phyloP scores from a whole-genome alignment of 2,113 vertebrate genomes.

The Panthera leo region DNA sequence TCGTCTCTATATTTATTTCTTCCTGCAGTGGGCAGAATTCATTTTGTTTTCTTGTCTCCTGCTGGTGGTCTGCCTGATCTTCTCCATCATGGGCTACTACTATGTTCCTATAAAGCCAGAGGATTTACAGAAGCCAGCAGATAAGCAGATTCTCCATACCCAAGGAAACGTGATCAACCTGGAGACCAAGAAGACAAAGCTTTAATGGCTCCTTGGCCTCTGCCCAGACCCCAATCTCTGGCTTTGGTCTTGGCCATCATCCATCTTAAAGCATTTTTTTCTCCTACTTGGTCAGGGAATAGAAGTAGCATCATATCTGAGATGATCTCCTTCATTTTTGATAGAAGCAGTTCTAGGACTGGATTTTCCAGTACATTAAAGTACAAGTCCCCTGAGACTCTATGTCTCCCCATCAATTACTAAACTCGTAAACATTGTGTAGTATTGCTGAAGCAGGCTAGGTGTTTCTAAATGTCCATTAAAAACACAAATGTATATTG shows the following conservation, averaged over 20 bases:
- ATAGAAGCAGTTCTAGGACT: constrained; percentile 20
- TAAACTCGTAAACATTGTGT: constrained; percentile 1
- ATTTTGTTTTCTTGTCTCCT: constrained; percentile 93
- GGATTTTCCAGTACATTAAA: constrained; percentile 9
- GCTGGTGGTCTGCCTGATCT: constrained; percentile 92
- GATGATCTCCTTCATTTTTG: background rate
- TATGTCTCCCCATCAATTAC: background rate
- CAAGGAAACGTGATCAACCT: constrained; percentile 78
- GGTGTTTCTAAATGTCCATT: background rate
- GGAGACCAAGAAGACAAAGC: constrained; percentile 84
- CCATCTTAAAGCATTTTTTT: background rate
- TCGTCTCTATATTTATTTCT: constrained; percentile 65
- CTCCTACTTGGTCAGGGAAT: background rate
- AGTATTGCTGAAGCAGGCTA: background rate
- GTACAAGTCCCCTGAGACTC: background rate
- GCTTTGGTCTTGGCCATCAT: background rate
- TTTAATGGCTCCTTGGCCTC: constrained; percentile 82
- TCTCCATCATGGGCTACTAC: constrained; percentile 96
- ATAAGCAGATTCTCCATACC: constrained; percentile 76
- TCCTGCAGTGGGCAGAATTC: constrained; percentile 96
- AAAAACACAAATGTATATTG: constrained; percentile 33
- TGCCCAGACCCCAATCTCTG: background rate
- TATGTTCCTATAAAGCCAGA: constrained; percentile 91
- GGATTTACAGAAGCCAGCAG: constrained; percentile 79
- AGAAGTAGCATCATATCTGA: background rate